Base-by-base conservation (phyloP, 2,888 invertebrate species). In the Clunio marinus region DNA sequence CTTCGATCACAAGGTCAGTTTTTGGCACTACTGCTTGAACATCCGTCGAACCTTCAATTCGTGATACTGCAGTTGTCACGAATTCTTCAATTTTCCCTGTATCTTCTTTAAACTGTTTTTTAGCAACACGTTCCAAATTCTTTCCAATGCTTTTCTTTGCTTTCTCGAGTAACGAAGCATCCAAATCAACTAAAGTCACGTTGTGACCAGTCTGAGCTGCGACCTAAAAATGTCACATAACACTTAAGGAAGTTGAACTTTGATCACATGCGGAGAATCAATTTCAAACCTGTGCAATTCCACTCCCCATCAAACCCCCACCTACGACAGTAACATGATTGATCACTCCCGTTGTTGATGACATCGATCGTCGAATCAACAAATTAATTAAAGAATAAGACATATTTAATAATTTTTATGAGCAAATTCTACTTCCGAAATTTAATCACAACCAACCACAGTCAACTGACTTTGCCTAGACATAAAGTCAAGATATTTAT, bases 231-330 rank as follows among this genome's bases (percentile, higher is more conserved):
- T 17, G 57, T 55, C 27, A 32, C 24, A 7, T 46, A 4, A 2
- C 5, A 13, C 7, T 45, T 25, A 27, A n/a, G n/a, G 17, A 46
- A 41, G 2, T 17, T 46, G 63, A 20, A 65, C 45, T 41, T 62
- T 62, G 45, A n/a, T 32, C 62, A 22, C n/a, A 24, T 24, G 8
- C 17, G 15, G 37, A 7, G 3, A 1, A 22, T 20, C n/a, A n/a
- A 8, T 28, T 76, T 81, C n/a, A n/a, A n/a, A 93, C 89, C 85
- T 94, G 93, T 67, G 93, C 93, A 74, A 94, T 93, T 69, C 94
- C 93, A 62, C 91, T 87, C 3, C 93, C 93, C 93, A 94, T 93
- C 15, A 92, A 80, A 7, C 94, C 93, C 60, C 91, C 89, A 13
- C 93, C 94, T 71, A 93, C 87, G 20, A 93, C 83, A 3, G 91